These are phyloP conservation scores for Chorisops tibialis DNA, from an alignment of 2,888 invertebrate genomes.

Conservation along the genomic window DNA sequence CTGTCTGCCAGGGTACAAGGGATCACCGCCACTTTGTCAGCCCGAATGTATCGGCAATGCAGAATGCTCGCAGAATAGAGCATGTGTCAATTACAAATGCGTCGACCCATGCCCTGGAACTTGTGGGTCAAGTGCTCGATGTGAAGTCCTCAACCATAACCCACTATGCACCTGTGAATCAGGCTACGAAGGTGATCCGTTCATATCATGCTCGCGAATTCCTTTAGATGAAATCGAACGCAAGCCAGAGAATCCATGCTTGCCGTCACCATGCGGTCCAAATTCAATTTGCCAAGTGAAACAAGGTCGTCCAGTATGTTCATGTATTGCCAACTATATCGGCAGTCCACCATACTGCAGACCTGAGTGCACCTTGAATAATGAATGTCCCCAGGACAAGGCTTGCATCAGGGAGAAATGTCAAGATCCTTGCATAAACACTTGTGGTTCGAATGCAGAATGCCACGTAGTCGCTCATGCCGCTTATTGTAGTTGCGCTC, in stretches of 20 bases:
- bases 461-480: conserved; percentile 77
- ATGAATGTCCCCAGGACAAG: conserved; percentile 73
- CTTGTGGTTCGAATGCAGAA: conserved; percentile 76
- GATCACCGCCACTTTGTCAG: conserved; percentile 77
- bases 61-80: conserved; percentile 74
- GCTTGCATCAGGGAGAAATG: conserved; percentile 82
- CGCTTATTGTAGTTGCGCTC: conserved; percentile 74
- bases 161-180: conserved; percentile 78
- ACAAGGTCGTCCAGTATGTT: conserved; percentile 74
- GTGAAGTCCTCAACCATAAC: conserved; percentile 79
- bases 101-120: conserved; percentile 80
- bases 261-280: conserved; percentile 69
- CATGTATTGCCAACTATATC: conserved; percentile 73
- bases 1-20: conserved; percentile 72
- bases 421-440: conserved; percentile 71
- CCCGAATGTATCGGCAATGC: conserved; percentile 82
- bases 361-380: conserved; percentile 79
- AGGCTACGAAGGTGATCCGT: conserved; percentile 78
- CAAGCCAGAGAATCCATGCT: conserved; percentile 56
- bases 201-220: conserved; percentile 59
- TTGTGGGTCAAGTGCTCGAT: conserved; percentile 73
- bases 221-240: conserved; percentile 48
- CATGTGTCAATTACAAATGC: conserved; percentile 77
- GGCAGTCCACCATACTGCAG: conserved; percentile 78
- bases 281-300: conserved; percentile 82